Evolutionary conservation across 2,888 invertebrate species (phyloP), one percentile per base, ranked within the genome.

Genomic region (Pasiphila rectangulata): DNA sequence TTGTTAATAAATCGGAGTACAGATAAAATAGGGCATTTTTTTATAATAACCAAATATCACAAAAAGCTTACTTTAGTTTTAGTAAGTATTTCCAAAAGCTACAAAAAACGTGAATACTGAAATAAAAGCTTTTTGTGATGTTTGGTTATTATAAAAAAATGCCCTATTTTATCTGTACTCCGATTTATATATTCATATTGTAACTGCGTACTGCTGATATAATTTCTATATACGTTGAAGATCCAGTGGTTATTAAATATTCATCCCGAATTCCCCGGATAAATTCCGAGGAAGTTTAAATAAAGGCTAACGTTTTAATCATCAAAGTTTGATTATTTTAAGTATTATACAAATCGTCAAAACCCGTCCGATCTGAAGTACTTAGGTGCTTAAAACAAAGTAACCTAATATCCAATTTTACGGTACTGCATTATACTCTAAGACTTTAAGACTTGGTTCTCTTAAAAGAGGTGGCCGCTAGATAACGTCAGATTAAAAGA

Each of bases 331-430:
- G 44, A 44, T 45, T 47, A 46, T 51, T 27, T 19, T 1, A 3
- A 38, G 32, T 46, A 46, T 45, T 53, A 46, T 43, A 46, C 37
- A 38, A 44, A 50, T 42, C 23, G 36, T 23, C 39, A 40, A 45
- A 40, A 51, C 40, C 42, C 46, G 42, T 37, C 30, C 24, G 40
- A 41, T 51, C 35, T 51, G 32, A 41, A 38, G 39, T 46, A 37
- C 50, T 45, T 27, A 13, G 1, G 13, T 13, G 42, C 36, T 45
- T 56, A 39, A 42, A 29, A 48, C 47, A 51, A 55, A 42, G 56
- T 51, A 43, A 47, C 42, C 32, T 52, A 56, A 59, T 48, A 59
- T 59, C 56, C 63, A 68, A 60, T 61, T 64, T 68, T 61, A 62
- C 64, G 66, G 56, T 54, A 46, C 51, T 55, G 59, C 39, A 46